Base-by-base conservation (phyloP, 2,888 invertebrate genomes). In the Parnassius glacialis region DNA sequence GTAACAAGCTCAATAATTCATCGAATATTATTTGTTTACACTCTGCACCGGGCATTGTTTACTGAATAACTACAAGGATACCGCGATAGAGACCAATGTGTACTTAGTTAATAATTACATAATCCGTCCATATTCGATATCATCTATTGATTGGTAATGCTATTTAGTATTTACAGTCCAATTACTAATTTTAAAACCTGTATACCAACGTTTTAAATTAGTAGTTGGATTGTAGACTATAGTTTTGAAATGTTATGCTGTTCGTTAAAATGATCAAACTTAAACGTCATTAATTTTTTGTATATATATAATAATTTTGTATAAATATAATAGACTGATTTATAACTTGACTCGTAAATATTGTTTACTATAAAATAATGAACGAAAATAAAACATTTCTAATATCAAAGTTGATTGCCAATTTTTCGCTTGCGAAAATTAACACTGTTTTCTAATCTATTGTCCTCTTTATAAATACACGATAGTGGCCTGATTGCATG, bases 91-190 rank as follows among this genome's bases (percentile, higher is more conserved):
- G 83, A 80, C 75, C 78, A 71, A 64, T 87, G 84, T 87, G 79
- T 89, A 74, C 80, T 80, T 76, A 80, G 85, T 83, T 85, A 89
- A 89, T 87, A 90, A 88, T 88, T 89, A 85, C 87, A 85, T 84
- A 81, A 83, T 80, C 71, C 75, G 75, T 74, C 74, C 74, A 80
- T 80, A 80, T 80, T 75, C 74, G 70, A 67, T 69, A 68, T 76
- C 79, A 83, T 85, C 79, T 83, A 83, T 83, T 76, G 79, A 76
- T 74, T 76, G 74, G 79, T 71, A 71, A 65, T 64, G 75, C 73
- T 82, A 79, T 81, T 80, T 63, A 66, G 61, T 53, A 61, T 67
- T 62, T 58, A 50, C 50, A 58, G 25, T 50, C n/a, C 34, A 44
- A 58, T 62, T 51, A 51, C 16, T 51, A 41, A 62, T 50, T 44